Evolutionary conservation across 2,113 vertebrate species (phyloP).

Genomic region (Lates calcarifer): DNA sequence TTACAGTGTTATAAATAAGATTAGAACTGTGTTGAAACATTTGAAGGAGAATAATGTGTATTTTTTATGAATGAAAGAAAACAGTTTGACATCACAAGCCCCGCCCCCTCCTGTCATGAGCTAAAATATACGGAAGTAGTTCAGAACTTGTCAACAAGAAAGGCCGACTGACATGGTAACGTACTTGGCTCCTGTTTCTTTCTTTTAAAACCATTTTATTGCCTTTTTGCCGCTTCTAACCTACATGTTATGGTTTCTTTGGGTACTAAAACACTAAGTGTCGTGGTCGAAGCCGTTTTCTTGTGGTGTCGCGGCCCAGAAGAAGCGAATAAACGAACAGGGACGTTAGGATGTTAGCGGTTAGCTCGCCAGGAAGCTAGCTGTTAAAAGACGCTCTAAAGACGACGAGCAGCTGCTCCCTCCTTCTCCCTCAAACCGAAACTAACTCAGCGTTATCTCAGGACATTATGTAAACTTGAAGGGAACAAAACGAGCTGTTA

Average conservation of each 20-base stretch:
- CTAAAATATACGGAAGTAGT: conserved; percentile 79
- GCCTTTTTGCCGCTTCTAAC: accelerated
- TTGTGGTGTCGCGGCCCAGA: conserved; percentile 15
- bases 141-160: conserved; percentile 82
- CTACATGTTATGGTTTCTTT: not conserved
- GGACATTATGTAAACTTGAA: not conserved
- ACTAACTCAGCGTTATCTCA: not conserved
- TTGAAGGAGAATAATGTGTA: not conserved
- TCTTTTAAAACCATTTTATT: not conserved
- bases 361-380: conserved; percentile 58
- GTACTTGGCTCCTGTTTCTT: not conserved
- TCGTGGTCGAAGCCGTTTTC: not conserved
- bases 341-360: conserved; percentile 60
- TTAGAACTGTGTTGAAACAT: not conserved
- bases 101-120: conserved; percentile 49
- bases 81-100: conserved; percentile 2
- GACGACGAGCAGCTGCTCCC: conserved; percentile 20
- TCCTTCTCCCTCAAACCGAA: conserved; percentile 39
- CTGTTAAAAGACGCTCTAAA: conserved; percentile 37
- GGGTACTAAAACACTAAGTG: accelerated
- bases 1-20: accelerated
- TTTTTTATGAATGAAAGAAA: conserved; percentile 46
- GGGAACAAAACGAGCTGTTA: accelerated
- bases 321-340: conserved; percentile 16
- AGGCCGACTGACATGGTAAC: conserved; percentile 74